Evolutionary conservation across 2,888 invertebrate species (phyloP).

Genomic region (Cheilosia scutellata): DNA sequence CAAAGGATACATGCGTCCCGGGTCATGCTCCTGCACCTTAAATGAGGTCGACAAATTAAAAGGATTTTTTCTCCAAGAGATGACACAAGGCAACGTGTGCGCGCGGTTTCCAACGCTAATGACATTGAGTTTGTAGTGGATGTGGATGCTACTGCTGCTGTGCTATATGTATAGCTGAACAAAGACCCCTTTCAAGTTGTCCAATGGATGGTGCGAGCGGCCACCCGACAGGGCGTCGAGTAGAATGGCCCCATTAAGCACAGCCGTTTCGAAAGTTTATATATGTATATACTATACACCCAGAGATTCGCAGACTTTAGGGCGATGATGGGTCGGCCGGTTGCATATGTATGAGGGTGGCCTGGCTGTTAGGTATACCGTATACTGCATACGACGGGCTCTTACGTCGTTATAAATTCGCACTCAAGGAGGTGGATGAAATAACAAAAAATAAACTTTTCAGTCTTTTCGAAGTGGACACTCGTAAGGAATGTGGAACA

Average conservation of each 20-base stretch:
- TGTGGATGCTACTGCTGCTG: slow-evolving; percentile 17
- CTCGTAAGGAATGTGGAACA: slow-evolving; percentile 72
- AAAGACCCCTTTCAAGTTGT: slow-evolving; percentile 64
- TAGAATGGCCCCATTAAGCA: slow-evolving; percentile 68
- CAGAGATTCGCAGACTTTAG: slow-evolving; percentile 30
- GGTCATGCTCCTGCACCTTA: slow-evolving; percentile 58
- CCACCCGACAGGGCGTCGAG: slow-evolving; percentile 34
- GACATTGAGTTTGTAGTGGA: slow-evolving; percentile 65
- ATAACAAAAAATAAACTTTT: slow-evolving; percentile 34
- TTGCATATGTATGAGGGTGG: slow-evolving; percentile 24
- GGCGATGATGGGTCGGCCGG: neutral
- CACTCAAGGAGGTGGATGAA: slow-evolving; percentile 20
- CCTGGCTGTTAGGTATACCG: neutral
- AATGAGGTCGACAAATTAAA: slow-evolving; percentile 72
- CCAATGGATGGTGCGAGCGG: slow-evolving; percentile 23
- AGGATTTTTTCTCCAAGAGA: slow-evolving; percentile 46
- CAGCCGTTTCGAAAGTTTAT: slow-evolving; percentile 63
- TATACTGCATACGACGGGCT: slow-evolving; percentile 52
- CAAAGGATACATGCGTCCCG: slow-evolving; percentile 70
- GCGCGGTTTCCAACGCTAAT: slow-evolving; percentile 69
- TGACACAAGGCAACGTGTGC: slow-evolving; percentile 63
- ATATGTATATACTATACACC: neutral
- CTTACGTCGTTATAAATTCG: slow-evolving; percentile 62
- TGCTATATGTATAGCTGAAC: slow-evolving; percentile 16
- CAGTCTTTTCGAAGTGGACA: slow-evolving; percentile 71